These are phyloP conservation scores for Athalia cordata DNA, from an alignment of 2,888 invertebrate genomes.

Conservation along the genomic window DNA sequence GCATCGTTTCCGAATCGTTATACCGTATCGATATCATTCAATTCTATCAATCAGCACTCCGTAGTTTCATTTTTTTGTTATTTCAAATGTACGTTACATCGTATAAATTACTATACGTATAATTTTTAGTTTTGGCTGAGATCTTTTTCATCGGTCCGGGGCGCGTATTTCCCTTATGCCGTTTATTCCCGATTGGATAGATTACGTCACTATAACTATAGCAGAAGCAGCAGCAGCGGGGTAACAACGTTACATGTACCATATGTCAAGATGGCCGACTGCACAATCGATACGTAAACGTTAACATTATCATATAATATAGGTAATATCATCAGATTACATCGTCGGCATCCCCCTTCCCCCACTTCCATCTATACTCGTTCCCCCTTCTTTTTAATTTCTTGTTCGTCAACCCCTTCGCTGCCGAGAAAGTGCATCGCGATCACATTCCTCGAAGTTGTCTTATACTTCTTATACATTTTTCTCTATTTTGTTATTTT, in stretches of 20 bases:
- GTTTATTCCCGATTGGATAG: conserved; percentile 53
- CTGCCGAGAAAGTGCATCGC: too few relatives aligned
- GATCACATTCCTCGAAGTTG: too few relatives aligned
- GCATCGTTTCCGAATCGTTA: not conserved
- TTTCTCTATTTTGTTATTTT: too few relatives aligned
- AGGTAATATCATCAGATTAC: conserved; percentile 47
- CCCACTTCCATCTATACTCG: not conserved
- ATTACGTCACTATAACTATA: conserved; percentile 55
- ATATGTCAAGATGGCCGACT: conserved; percentile 59
- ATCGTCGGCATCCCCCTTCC: conserved; percentile 44
- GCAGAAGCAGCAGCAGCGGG: conserved; percentile 30
- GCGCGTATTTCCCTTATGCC: conserved; percentile 37
- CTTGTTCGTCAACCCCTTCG: too few relatives aligned
- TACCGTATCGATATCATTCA: not conserved
- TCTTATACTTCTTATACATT: too few relatives aligned
- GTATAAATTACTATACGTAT: too few relatives aligned
- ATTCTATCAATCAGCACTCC: not conserved
- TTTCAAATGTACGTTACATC: not conserved
- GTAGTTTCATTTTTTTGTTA: not conserved
- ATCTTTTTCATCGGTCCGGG: conserved; percentile 13
- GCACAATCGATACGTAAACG: conserved; percentile 52
- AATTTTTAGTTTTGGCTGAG: not conserved
- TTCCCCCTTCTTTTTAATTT: not conserved
- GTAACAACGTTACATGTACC: conserved; percentile 54
- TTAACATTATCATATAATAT: conserved; percentile 47